Base-by-base conservation (phyloP, 2,888 invertebrate species). In the Trichopria drosophilae region DNA sequence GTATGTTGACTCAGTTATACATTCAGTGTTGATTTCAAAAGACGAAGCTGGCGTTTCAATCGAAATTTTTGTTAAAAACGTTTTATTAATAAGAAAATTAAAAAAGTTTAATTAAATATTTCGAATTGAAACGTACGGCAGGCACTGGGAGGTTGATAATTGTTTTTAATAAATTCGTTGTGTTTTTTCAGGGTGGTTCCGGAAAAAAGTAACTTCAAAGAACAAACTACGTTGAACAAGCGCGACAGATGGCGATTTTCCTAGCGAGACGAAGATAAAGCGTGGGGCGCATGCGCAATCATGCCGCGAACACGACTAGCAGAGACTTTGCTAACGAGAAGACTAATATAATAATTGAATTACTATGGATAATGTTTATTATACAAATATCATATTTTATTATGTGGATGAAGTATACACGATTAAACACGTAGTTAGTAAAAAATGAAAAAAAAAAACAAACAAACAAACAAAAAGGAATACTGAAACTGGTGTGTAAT, bases 201-300 rank as follows among this genome's bases (percentile, higher is more conserved):
- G 78, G 78, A 75, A 79, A 80, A 69, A 81, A 81, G 79, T 81
- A 82, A 81, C 79, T 62, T 62, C 65, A 49, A 70, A 63, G 59
- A 67, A 65, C 56, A 69, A 67, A 54, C 61, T 66, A 55, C 70
- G 62, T 57, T 71, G 65, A 66, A 49, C 50, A 59, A 53, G 53
- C 35, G 29, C 45, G 46, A 50, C 43, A 39, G 43, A 43, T 45
- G 47, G 43, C 41, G 49, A 40, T 48, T 53, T 42, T 43, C 26
- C 23, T 48, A 26, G 23, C 52, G 51, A 45, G 51, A 53, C 32
- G 53, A 56, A 56, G 51, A 64, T 64, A 54, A 55, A 68, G 55
- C 64, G 55, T 65, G 57, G 63, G 63, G 60, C 56, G 57, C 59
- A 64, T 60, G 58, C 52, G 52, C 56, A 58, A 57, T 60, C 59